Evolutionary conservation across 1,140 invertebrate species (phyloP), one percentile per base, ranked within the genome.

Genomic region (Drosophila parvula): DNA sequence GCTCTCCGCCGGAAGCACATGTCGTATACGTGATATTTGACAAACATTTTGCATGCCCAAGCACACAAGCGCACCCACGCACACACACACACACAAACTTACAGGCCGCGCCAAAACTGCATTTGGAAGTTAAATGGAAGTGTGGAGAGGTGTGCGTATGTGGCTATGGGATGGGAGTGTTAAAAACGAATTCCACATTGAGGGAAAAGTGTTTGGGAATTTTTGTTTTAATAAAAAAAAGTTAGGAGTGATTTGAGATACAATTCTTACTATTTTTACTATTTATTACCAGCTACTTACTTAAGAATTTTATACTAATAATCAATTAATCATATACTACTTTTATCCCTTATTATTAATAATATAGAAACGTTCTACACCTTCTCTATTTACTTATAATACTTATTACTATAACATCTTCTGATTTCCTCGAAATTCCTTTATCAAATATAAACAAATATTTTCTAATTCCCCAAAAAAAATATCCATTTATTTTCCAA

Each of bases 11-110:
- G 74, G 79, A 65, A 78, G 63, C 79, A 82, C 79, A 79, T 79
- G 79, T 70, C 83, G 82, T 86, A 86, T 86, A 88, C 83, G 82
- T 86, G 73, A 86, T 82, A 86, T 88, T 86, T 82, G 82, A 77
- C 76, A 82, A 86, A 82, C 76, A 79, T 53, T 76, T 70, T 65
- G 69, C 76, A 70, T 44, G 65, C 60, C 74, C 65, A 65, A 59
- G 61, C 61, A 63, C 61, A 65, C 45, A 61, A 28, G 32, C 48
- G n/a, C 43, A 57, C 65, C 40, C 74, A 40, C 51, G 40, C 65
- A 61, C 43, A 44, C 58, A 40, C 62, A 44, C 45, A 30, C 51
- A 28, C 62, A 58, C 45, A n/a, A n/a, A n/a, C 22, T 22, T 22
- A 38, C 40, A 68, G 45, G 27, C 40, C 34, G 18, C 41, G 14